These are phyloP conservation scores for Chaetodon auriga DNA, from an alignment of 2,113 vertebrate species.

Conservation along the genomic window DNA sequence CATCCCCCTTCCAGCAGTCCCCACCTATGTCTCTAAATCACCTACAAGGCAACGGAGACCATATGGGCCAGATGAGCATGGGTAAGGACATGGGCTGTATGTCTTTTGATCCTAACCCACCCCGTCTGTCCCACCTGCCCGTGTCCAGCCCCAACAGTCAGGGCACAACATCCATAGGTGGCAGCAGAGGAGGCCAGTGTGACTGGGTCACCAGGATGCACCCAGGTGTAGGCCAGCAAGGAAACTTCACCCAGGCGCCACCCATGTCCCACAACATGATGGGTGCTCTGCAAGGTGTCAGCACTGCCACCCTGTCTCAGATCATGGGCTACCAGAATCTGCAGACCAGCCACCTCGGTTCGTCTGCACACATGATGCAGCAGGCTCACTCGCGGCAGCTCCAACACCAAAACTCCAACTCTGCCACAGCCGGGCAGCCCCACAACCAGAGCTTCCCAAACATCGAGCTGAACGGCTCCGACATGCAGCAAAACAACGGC, in stretches of 20 bases:
- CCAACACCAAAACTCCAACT: slow-evolving; percentile 86
- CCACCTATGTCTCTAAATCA: slow-evolving; percentile 92
- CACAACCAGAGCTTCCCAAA: slow-evolving; percentile 87
- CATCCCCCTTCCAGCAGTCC: slow-evolving; percentile 94
- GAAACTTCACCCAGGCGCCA: slow-evolving; percentile 78
- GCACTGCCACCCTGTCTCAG: slow-evolving; percentile 87
- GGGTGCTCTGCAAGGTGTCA: slow-evolving; percentile 87
- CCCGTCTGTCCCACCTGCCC: slow-evolving; percentile 92
- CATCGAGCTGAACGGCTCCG: slow-evolving; percentile 87
- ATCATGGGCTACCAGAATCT: slow-evolving; percentile 95
- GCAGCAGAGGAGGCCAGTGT: slow-evolving; percentile 86
- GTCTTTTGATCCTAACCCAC: slow-evolving; percentile 89
- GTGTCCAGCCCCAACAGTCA: slow-evolving; percentile 86
- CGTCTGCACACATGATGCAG: slow-evolving; percentile 88
- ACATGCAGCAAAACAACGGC: slow-evolving; percentile 88
- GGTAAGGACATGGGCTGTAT: slow-evolving; percentile 91
- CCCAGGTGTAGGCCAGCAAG: slow-evolving; percentile 85
- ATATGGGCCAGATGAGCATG: slow-evolving; percentile 89
- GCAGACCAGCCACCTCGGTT: slow-evolving; percentile 85
- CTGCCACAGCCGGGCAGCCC: slow-evolving; percentile 71
- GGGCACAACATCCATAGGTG: slow-evolving; percentile 74
- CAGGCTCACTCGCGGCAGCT: slow-evolving; percentile 81
- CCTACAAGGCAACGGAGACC: slow-evolving; percentile 90
- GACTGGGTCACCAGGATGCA: slow-evolving; percentile 94
- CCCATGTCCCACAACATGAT: slow-evolving; percentile 86